These are phyloP conservation scores for Hylyphantes graminicola DNA, from an alignment of 1,140 invertebrate genomes.

Conservation along the genomic window DNA sequence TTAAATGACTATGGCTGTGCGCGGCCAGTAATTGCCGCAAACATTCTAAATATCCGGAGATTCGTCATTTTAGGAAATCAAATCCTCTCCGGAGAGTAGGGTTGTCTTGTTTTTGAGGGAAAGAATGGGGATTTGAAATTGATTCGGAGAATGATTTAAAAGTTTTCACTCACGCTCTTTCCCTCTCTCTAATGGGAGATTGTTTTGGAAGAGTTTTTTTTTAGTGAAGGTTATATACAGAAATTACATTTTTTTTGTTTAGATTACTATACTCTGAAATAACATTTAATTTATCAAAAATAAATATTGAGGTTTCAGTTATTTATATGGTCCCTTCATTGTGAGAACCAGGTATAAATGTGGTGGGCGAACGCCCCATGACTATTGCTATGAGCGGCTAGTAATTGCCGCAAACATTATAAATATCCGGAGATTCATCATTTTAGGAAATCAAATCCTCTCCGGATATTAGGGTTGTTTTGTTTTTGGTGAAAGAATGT, in stretches of 20 bases:
- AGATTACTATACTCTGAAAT: no score
- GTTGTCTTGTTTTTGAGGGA: not conserved
- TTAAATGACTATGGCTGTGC: conserved; percentile 55
- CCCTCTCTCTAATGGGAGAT: no score
- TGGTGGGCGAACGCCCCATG: conserved; percentile 14
- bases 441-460: conserved; percentile 55
- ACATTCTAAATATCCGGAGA: conserved; percentile 57
- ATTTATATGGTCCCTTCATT: conserved; percentile 50
- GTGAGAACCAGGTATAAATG: conserved; percentile 41
- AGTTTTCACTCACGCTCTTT: no score
- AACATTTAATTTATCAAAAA: no score
- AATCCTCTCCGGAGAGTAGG: conserved; percentile 14
- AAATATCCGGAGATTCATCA: conserved; percentile 57
- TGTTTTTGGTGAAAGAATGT: not conserved
- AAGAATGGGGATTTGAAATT: no score
- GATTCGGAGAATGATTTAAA: no score
- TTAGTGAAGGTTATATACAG: no score
- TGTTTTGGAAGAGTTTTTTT: no score
- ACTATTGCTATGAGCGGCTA: conserved; percentile 42
- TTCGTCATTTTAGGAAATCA: conserved; percentile 57
- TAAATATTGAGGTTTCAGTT: no score
- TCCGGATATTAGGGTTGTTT: not conserved
- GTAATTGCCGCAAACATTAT: conserved; percentile 57
- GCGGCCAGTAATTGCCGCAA: conserved; percentile 50
- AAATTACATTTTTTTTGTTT: no score